A percentile compares a stretch with the other conserved stretches of the same genome.
Evolutionary conservation across 2,113 vertebrate genomes (phyloP).

Genomic region (Benitochromis conjunctus): DNA sequence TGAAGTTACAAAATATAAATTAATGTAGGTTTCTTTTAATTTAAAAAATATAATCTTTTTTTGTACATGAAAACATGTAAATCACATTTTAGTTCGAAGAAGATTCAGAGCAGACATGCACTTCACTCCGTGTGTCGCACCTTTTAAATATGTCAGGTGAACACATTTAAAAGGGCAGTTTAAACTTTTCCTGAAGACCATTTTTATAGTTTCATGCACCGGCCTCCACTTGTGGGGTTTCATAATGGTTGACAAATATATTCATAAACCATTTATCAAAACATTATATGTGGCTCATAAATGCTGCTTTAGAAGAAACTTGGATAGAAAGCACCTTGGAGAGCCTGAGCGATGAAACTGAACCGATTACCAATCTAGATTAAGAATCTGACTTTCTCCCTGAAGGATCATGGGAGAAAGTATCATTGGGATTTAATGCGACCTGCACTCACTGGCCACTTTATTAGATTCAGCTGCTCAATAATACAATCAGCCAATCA

Average conservation of each 20-base stretch:
- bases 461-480: background rate
- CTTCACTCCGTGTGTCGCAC: background rate
- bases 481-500: background rate
- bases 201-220: accelerated
- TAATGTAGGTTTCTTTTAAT: no score
- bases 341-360: background rate
- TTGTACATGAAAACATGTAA: accelerated
- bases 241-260: background rate
- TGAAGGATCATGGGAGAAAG: background rate
- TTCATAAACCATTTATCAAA: background rate
- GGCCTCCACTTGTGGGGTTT: background rate
- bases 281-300: background rate
- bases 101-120: accelerated
- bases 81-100: background rate
- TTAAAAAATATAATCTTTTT: no score
- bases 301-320: background rate
- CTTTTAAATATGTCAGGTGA: background rate
- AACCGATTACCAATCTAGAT: background rate
- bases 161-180: background rate
- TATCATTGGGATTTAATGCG: background rate
- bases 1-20: no score
- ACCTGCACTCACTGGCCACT: background rate
- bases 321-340: accelerated
- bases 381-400: accelerated
- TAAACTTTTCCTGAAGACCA: background rate